Conservation (phyloP, 2,797 vertebrate species). For the Clarias laeviceps region DNA sequence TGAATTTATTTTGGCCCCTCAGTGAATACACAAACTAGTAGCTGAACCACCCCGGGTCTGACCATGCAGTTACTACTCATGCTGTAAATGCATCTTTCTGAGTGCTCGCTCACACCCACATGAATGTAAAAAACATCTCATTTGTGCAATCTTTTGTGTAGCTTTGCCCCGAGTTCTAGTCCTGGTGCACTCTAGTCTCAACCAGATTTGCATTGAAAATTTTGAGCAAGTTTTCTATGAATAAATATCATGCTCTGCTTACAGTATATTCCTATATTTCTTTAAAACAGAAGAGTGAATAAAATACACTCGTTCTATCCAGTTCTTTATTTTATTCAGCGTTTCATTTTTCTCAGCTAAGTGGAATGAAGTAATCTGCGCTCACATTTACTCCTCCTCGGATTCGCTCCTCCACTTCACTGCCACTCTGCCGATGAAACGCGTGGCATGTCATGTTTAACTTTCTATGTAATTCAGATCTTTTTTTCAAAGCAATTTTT, state of each 20-base stretch:
- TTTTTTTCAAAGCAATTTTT: not conserved
- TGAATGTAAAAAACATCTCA: not conserved
- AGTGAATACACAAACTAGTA: not conserved
- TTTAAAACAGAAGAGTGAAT: not conserved
- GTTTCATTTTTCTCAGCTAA: not conserved
- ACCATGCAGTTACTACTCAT: not conserved
- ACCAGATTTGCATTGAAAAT: not conserved
- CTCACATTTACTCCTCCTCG: constrained; percentile 7
- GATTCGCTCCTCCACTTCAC: not conserved
- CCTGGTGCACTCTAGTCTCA: not conserved
- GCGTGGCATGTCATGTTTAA: constrained; percentile 16
- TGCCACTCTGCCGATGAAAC: constrained; percentile 24
- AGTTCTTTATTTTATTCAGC: not conserved
- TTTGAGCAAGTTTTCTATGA: not conserved
- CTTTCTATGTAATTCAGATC: constrained; percentile 24
- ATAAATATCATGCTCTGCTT: not conserved
- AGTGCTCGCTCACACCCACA: not conserved
- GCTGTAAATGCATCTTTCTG: not conserved
- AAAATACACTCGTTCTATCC: not conserved
- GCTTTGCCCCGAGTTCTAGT: not conserved
- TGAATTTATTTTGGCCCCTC: too few species aligned
- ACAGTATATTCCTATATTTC: not conserved
- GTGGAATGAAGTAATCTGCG: not conserved
- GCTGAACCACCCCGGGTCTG: not conserved
- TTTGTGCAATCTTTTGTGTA: not conserved